Percentiles rank a stretch among this genome's conserved stretches.
Evolutionary conservation across 2,888 invertebrate species (phyloP).

Genomic region (Eremobia ochroleuca): DNA sequence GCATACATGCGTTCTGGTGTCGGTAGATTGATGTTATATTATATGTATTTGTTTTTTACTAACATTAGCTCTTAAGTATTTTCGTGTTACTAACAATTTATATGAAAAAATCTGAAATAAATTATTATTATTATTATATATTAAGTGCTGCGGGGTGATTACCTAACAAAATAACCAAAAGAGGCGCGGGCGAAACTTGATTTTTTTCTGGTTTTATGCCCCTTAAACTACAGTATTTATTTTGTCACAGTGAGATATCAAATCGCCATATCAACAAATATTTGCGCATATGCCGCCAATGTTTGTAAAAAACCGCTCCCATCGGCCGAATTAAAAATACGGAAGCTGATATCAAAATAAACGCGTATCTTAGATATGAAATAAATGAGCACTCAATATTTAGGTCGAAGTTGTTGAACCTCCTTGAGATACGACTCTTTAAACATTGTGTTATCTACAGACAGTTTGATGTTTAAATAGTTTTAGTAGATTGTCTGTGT

Average conservation of each 20-base stretch:
- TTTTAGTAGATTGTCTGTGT: slow-evolving; percentile 51
- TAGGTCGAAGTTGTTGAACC: slow-evolving; percentile 82
- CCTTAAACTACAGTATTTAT: slow-evolving; percentile 43
- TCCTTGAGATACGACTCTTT: slow-evolving; percentile 79
- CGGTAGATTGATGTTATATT: no score
- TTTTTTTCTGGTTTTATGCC: not conserved
- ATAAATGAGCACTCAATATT: slow-evolving; percentile 79
- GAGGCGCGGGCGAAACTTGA: not conserved
- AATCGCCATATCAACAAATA: slow-evolving; percentile 46
- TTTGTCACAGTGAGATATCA: slow-evolving; percentile 33
- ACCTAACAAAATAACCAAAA: not conserved
- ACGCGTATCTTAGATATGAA: slow-evolving; percentile 73
- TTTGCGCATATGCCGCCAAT: slow-evolving; percentile 41
- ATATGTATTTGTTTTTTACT: no score
- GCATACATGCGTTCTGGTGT: no score
- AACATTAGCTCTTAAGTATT: no score
- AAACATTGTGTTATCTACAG: slow-evolving; percentile 71
- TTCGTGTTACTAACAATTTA: no score
- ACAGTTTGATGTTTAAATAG: slow-evolving; percentile 52
- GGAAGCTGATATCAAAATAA: slow-evolving; percentile 73
- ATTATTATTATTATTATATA: no score
- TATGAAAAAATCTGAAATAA: no score
- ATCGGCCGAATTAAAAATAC: slow-evolving; percentile 57
- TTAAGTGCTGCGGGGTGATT: no score
- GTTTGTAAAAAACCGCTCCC: slow-evolving; percentile 45